These are phyloP conservation scores for Perca flavescens DNA, from an alignment of 2,113 vertebrate species.

Conservation along the genomic window DNA sequence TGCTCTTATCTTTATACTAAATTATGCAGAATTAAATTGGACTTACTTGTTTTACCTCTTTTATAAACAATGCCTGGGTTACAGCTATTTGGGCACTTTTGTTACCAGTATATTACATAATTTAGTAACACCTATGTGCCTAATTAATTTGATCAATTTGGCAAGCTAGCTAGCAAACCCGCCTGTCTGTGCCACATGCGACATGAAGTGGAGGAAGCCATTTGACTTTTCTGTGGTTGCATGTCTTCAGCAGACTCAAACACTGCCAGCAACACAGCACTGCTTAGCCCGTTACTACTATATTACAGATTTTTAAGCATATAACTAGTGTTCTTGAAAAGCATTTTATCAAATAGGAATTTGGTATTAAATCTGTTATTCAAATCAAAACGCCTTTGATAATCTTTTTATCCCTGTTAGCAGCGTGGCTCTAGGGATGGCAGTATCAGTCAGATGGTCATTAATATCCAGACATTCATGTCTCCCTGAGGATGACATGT, in stretches of 20 bases:
- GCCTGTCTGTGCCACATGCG: neutral
- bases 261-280: neutral
- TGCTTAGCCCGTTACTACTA: neutral
- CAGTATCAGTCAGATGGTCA: no score
- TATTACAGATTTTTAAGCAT: neutral
- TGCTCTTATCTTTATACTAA: neutral
- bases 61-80: constrained; percentile 1
- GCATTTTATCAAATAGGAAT: neutral
- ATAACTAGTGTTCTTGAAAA: neutral
- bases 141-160: neutral
- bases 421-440: no score
- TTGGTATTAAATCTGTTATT: neutral
- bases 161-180: neutral
- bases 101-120: neutral
- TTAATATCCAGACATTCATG: no score
- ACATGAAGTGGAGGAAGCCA: neutral
- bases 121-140: neutral
- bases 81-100: neutral
- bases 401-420: no score
- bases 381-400: neutral
- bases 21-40: neutral
- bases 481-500: no score
- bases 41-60: neutral
- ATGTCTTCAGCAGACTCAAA: neutral
- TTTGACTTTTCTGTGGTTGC: neutral